phyloP scores from a whole-genome alignment of 2,888 invertebrate genomes.

The Drosophila fungiperda region DNA sequence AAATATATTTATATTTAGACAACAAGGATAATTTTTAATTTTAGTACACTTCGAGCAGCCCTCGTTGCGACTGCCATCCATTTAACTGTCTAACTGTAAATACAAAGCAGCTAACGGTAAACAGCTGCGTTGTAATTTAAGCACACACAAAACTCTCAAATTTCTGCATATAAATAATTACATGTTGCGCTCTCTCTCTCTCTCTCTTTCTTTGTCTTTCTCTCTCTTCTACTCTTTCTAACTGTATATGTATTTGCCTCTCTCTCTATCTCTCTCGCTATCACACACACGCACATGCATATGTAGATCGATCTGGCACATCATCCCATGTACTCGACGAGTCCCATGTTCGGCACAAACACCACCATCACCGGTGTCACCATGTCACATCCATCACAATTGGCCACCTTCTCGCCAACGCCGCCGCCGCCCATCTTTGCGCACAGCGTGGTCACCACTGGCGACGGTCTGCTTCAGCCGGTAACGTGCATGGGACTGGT shows the following conservation, averaged over 20 bases:
- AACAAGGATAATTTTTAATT: not conserved
- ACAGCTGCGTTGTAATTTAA: conserved; percentile 11
- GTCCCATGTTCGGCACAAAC: conserved; percentile 84
- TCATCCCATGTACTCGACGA: conserved; percentile 85
- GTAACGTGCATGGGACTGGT: conserved; percentile 81
- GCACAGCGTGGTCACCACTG: conserved; percentile 83
- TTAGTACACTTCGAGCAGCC: not conserved
- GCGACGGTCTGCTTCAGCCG: conserved; percentile 79
- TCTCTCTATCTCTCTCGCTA: not conserved
- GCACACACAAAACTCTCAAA: conserved; percentile 18
- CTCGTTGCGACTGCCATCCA: conserved; percentile 3
- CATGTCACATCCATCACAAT: conserved; percentile 85
- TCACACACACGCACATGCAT: not conserved
- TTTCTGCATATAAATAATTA: conserved; percentile 59
- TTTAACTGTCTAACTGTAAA: conserved; percentile 11
- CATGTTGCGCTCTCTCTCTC: conserved; percentile 25
- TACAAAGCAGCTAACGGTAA: conserved; percentile 16
- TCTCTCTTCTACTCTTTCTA: conserved; percentile 9
- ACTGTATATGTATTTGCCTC: not conserved
- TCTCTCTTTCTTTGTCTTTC: conserved; percentile 15
- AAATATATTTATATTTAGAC: not conserved
- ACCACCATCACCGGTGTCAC: conserved; percentile 84
- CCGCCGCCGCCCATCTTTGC: conserved; percentile 84
- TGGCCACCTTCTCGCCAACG: conserved; percentile 85
- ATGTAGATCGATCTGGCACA: conserved; percentile 85